A percentile compares a stretch with the other conserved stretches of the same genome.
Evolutionary conservation across 2,888 invertebrate genomes (phyloP).

Genomic region (Microctonus brassicae): DNA sequence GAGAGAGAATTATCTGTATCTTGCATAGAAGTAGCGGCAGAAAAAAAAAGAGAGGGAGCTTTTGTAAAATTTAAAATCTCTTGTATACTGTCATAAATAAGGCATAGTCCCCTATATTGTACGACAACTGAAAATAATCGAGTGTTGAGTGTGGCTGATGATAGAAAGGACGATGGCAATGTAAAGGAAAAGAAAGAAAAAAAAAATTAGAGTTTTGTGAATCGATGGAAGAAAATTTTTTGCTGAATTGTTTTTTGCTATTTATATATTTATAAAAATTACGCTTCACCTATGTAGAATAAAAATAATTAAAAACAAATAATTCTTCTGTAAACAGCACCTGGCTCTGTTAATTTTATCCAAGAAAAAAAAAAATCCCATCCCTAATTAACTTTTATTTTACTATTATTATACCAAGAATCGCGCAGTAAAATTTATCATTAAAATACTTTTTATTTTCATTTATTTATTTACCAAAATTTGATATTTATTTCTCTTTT

Average conservation of each 20-base stretch:
- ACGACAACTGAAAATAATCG: conserved; percentile 43
- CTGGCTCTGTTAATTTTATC: conserved; percentile 1
- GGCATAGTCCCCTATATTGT: conserved; percentile 5
- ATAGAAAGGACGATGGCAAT: conserved; percentile 20
- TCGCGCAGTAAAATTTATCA: too few species aligned
- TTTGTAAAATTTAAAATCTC: conserved; percentile 33
- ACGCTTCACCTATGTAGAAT: conserved; percentile 48
- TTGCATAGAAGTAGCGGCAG: neutral
- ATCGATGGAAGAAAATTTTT: conserved; percentile 44
- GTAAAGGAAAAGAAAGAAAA: conserved; percentile 2
- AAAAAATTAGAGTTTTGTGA: neutral
- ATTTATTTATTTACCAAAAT: neutral
- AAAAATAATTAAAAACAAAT: conserved; percentile 68
- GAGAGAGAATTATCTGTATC: conserved; percentile 2
- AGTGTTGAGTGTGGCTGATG: conserved; percentile 11
- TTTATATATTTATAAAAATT: conserved; percentile 68
- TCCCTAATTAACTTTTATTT: neutral
- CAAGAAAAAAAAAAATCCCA: neutral
- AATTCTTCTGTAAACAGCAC: conserved; percentile 1
- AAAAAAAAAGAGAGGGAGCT: conserved; percentile 23
- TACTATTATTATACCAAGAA: neutral
- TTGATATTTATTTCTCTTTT: neutral
- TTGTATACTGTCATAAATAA: conserved; percentile 38
- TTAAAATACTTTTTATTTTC: neutral
- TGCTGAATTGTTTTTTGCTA: conserved; percentile 57